phyloP scores from a whole-genome alignment of 1,140 invertebrate species.

The Probaryconus sp. region DNA sequence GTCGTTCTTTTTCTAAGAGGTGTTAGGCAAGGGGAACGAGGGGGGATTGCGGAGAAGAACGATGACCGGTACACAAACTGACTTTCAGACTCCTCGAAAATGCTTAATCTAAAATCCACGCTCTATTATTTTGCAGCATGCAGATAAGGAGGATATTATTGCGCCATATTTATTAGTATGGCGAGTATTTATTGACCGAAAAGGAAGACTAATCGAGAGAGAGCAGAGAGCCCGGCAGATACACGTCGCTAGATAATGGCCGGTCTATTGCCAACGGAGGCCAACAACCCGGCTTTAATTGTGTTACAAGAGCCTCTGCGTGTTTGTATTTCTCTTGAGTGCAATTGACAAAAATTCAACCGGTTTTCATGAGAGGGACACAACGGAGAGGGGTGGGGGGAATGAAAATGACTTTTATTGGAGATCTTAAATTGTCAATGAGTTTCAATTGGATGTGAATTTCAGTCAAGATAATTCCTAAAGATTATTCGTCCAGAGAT shows the following conservation, averaged over 20 bases:
- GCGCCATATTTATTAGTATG: constrained; percentile 41
- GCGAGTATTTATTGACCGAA: constrained; percentile 44
- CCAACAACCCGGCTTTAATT: constrained; percentile 55
- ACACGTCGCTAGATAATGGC: constrained; percentile 46
- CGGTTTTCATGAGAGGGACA: too few relatives aligned
- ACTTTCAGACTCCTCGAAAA: constrained; percentile 12
- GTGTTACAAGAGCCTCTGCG: constrained; percentile 47
- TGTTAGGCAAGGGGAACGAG: too few relatives aligned
- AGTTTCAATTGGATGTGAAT: too few relatives aligned
- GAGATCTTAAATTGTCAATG: too few relatives aligned
- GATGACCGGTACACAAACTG: too few relatives aligned
- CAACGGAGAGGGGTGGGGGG: too few relatives aligned
- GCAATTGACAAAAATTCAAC: constrained; percentile 51
- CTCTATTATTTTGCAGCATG: constrained; percentile 27
- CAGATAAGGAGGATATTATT: constrained; percentile 25
- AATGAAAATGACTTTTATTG: too few relatives aligned
- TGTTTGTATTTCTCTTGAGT: constrained; percentile 43
- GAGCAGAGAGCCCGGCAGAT: constrained; percentile 18
- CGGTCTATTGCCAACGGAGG: constrained; percentile 37
- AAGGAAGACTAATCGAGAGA: constrained; percentile 40
- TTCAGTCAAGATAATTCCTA: too few relatives aligned
- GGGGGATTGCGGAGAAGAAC: not conserved
- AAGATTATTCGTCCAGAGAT: too few relatives aligned
- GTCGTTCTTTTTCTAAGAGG: too few relatives aligned
- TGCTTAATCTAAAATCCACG: constrained; percentile 11